Evolutionary conservation across 2,888 invertebrate genomes (phyloP).

Genomic region (Chrysolina haemoptera): DNA sequence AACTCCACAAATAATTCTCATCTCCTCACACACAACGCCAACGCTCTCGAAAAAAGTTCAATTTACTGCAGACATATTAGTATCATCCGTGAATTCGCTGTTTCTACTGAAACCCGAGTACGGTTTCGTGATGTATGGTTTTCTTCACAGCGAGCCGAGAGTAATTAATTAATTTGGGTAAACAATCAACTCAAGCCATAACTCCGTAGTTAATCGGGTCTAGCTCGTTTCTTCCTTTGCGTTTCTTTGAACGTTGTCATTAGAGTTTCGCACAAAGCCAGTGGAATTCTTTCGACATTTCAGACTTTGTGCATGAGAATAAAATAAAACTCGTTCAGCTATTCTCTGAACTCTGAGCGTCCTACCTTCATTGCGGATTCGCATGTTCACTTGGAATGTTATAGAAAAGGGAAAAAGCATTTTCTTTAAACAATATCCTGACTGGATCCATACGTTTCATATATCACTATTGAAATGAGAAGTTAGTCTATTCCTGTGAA

Average conservation of each 20-base stretch:
- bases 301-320: background rate
- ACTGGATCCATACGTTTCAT: too few relatives aligned
- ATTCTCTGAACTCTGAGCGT: too few relatives aligned
- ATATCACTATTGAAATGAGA: too few relatives aligned
- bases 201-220: background rate
- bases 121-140: background rate
- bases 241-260: background rate
- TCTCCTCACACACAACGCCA: background rate
- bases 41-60: background rate
- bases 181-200: conserved; percentile 10
- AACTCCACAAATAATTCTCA: background rate
- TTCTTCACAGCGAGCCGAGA: background rate
- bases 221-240: background rate
- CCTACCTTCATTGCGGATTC: too few relatives aligned
- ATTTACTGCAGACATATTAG: background rate
- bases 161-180: conserved; percentile 14
- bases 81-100: background rate
- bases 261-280: background rate
- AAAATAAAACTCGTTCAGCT: background rate
- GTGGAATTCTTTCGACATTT: background rate
- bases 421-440: too few relatives aligned
- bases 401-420: too few relatives aligned
- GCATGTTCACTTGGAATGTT: too few relatives aligned
- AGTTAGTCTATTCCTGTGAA: too few relatives aligned
- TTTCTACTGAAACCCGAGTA: background rate